phyloP scores from a whole-genome alignment of 2,888 invertebrate species.

The Ceraclea dissimilis region DNA sequence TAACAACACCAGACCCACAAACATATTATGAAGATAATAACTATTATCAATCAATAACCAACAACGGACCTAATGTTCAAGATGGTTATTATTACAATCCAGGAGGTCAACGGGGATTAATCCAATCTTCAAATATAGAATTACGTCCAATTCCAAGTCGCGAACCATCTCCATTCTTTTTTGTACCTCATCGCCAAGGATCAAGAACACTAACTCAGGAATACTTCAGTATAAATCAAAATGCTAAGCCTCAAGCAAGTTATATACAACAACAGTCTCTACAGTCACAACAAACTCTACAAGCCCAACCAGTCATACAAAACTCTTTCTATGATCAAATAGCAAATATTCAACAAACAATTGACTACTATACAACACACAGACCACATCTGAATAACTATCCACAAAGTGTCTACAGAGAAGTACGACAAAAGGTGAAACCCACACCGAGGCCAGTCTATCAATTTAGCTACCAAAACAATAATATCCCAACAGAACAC shows the following conservation, averaged over 20 bases:
- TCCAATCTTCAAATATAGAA: slow-evolving; percentile 40
- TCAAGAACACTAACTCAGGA: slow-evolving; percentile 46
- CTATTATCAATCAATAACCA: slow-evolving; percentile 23
- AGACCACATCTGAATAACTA: slow-evolving; percentile 42
- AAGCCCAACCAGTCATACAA: slow-evolving; percentile 37
- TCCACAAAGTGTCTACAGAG: slow-evolving; percentile 35
- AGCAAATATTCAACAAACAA: slow-evolving; percentile 56
- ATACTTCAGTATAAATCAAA: slow-evolving; percentile 47
- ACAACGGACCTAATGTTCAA: slow-evolving; percentile 34
- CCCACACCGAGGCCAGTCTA: slow-evolving; percentile 56
- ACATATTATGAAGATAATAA: slow-evolving; percentile 44
- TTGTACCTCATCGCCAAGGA: slow-evolving; percentile 48
- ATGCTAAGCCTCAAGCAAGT: slow-evolving; percentile 36
- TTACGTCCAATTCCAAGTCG: slow-evolving; percentile 36
- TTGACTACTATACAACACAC: slow-evolving; percentile 53
- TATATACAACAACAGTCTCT: slow-evolving; percentile 27
- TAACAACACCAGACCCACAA: slow-evolving; percentile 50
- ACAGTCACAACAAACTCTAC: slow-evolving; percentile 22
- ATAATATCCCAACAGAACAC: slow-evolving; percentile 43
- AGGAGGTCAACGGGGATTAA: slow-evolving; percentile 36
- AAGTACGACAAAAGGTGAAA: slow-evolving; percentile 37
- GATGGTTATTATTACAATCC: slow-evolving; percentile 37
- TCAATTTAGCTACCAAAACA: slow-evolving; percentile 65
- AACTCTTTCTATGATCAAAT: slow-evolving; percentile 59
- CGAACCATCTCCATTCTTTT: slow-evolving; percentile 32